Evolutionary conservation across 2,113 vertebrate species (phyloP), one percentile per base, ranked within the genome.

Genomic region (Piprites chloris): DNA sequence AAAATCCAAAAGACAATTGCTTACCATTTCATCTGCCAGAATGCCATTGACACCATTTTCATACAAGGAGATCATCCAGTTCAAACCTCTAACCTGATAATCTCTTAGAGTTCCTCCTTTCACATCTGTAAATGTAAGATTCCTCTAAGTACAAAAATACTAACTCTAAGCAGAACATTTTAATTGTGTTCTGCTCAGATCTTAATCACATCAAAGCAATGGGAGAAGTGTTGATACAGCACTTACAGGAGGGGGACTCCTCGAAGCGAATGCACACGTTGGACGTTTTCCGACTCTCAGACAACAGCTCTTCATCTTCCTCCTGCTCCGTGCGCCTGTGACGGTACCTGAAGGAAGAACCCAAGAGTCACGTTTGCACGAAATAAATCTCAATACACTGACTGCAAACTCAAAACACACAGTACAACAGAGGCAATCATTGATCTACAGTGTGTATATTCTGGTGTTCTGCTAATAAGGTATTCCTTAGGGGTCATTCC

Each of bases 1-100:
- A 90, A 95, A 85, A 33, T 61, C 33, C 55, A 90, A 83, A 91
- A 95, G 8, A 82, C 61, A 63, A 74, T 26, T 91, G 77, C 97
- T 98, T 98, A 99, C 99, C 99, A 99, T 99, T 98, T 99, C 98
- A 97, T 99, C 99, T 79, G 99, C 99, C 97, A 99, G 98, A 96
- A 99, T 99, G 85, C 99, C 99, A 95, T 99, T 99, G 89, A 99
- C 98, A 92, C 99, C 98, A 95, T 99, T 99, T 97, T 99, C 99
- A 97, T 99, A 99, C 62, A 99, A 95, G 33, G 98, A 99, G 91
- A 99, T 99, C 98, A 99, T 98, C 99, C 99, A 99, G 96, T 99
- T 99, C 93, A 99, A 96, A 55, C 99, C 99, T 97, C 98, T 96
- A 96, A 99, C 98, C 96, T 99, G 99, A 95, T 99, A 99, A 97